These are phyloP conservation scores for Callaeas wilsoni DNA, from an alignment of 2,113 vertebrate genomes.

Conservation along the genomic window DNA sequence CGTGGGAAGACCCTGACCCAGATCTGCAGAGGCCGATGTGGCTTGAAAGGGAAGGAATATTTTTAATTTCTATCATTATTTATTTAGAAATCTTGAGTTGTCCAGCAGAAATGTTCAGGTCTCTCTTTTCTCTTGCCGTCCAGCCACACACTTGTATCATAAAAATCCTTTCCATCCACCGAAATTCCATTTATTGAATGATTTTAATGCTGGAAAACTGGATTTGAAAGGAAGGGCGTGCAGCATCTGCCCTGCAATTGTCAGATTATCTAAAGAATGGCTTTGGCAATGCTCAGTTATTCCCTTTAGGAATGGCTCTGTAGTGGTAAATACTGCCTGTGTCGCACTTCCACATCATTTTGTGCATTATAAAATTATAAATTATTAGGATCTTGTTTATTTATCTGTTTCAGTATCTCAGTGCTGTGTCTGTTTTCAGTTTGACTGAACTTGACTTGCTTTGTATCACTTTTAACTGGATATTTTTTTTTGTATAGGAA, in stretches of 20 bases:
- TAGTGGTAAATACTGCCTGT: not conserved
- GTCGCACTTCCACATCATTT: not conserved
- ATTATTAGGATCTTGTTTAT: not conserved
- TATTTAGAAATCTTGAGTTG: not conserved
- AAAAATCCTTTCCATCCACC: not conserved
- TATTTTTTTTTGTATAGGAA: not conserved
- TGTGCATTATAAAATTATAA: not conserved
- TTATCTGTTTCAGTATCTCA: not conserved
- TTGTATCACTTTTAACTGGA: not conserved
- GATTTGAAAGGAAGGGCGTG: not conserved
- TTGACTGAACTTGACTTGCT: not conserved
- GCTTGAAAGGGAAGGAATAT: not conserved
- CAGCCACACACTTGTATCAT: not conserved
- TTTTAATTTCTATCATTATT: not conserved
- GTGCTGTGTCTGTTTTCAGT: not conserved
- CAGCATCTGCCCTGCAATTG: not conserved
- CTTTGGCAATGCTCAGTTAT: not conserved
- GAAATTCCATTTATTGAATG: not conserved
- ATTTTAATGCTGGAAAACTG: not conserved
- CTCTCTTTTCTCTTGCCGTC: not conserved
- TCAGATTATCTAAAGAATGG: not conserved
- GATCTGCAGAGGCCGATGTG: rapidly evolving
- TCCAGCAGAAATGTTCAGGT: not conserved
- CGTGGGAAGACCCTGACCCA: rapidly evolving
- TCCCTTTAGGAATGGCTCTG: not conserved